Percentiles rank a stretch among this genome's conserved stretches.
These are phyloP conservation scores for Centropus bengalensis DNA, from an alignment of 2,113 vertebrate species.

Conservation along the genomic window DNA sequence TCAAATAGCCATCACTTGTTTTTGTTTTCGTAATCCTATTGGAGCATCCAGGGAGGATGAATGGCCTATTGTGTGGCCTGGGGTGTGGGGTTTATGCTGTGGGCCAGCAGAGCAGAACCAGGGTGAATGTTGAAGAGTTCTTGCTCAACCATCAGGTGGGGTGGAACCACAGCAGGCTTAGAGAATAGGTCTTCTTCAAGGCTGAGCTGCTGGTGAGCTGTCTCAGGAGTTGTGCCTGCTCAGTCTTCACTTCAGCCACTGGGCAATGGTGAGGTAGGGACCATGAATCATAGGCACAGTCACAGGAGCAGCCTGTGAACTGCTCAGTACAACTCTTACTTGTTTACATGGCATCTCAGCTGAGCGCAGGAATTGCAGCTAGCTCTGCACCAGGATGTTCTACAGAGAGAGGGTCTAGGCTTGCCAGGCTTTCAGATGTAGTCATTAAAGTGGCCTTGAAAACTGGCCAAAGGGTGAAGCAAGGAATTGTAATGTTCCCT, in stretches of 20 bases:
- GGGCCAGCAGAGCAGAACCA: neutral
- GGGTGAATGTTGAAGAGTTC: neutral
- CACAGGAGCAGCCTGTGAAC: neutral
- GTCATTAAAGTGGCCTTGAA: neutral
- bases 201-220: neutral
- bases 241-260: neutral
- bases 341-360: neutral
- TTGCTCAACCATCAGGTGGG: neutral
- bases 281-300: neutral
- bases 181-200: neutral
- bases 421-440: neutral
- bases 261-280: neutral
- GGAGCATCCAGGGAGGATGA: neutral
- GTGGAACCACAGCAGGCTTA: neutral
- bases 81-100: neutral
- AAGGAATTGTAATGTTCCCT: neutral
- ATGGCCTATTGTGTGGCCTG: neutral
- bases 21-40: neutral
- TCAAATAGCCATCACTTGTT: neutral
- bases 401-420: neutral
- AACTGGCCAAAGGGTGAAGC: neutral
- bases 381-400: neutral
- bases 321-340: neutral
- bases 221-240: neutral
- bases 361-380: neutral